phyloP scores from a whole-genome alignment of 2,797 vertebrate species.

The Rhinogobio ventralis region DNA sequence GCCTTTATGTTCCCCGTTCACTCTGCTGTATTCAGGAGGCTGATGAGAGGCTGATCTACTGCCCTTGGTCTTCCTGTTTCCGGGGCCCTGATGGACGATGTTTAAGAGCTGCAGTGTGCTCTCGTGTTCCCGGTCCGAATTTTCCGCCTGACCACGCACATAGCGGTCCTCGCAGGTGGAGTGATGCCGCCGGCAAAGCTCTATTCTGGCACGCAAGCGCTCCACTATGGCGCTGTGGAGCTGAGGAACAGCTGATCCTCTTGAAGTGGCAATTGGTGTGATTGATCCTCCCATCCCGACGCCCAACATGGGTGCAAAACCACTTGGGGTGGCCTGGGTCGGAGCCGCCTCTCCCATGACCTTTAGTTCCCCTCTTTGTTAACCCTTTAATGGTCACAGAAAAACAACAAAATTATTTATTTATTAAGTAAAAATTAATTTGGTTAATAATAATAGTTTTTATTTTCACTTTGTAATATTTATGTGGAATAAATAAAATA shows the following conservation, averaged over 20 bases:
- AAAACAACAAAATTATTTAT: neutral
- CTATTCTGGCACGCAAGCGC: slow-evolving; percentile 92
- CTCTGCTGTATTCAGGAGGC: slow-evolving; percentile 77
- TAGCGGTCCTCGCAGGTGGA: slow-evolving; percentile 93
- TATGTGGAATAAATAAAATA: neutral
- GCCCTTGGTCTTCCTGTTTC: slow-evolving; percentile 84
- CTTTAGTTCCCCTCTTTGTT: slow-evolving; percentile 20
- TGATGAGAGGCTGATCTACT: slow-evolving; percentile 78
- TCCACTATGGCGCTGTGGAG: slow-evolving; percentile 96
- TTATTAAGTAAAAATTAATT: neutral
- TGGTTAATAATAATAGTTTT: neutral
- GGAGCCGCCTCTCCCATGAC: slow-evolving; percentile 93
- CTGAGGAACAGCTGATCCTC: slow-evolving; percentile 84
- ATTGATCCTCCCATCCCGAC: slow-evolving; percentile 80
- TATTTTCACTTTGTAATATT: neutral
- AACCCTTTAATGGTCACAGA: slow-evolving; percentile 43
- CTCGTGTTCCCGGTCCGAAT: slow-evolving; percentile 90
- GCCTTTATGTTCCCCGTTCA: slow-evolving; percentile 76
- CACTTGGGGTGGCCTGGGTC: slow-evolving; percentile 85
- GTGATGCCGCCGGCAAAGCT: slow-evolving; percentile 93
- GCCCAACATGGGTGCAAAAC: slow-evolving; percentile 80
- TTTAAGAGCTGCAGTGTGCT: slow-evolving; percentile 92
- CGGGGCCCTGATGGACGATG: slow-evolving; percentile 91
- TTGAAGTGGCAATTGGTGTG: slow-evolving; percentile 75
- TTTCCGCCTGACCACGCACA: slow-evolving; percentile 90